Evolutionary conservation across 30 jellyfish, hydroid and myxozoan species (phyloP).

Genomic region (Phacellophora camtschatica): DNA sequence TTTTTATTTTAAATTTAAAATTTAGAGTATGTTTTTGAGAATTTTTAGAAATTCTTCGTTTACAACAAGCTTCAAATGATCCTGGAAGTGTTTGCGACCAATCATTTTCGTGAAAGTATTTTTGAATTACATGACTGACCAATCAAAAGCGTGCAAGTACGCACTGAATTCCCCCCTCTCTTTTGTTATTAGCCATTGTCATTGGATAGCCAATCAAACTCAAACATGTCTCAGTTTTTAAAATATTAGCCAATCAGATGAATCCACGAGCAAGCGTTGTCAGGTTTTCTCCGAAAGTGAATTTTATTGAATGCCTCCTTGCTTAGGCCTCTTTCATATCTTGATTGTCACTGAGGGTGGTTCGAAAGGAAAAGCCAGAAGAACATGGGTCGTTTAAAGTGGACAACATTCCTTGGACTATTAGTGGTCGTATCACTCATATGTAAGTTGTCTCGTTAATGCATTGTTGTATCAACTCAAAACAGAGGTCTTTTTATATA

Average conservation of each 20-base stretch:
- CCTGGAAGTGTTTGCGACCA: too few species aligned
- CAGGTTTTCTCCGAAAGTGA: conserved; percentile 62
- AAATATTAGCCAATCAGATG: conserved; percentile 25
- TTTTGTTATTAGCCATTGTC: neutral
- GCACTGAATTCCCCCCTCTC: neutral
- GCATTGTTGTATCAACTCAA: too few species aligned
- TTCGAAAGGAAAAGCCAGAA: neutral
- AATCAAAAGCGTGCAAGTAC: conserved; percentile 42
- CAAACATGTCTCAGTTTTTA: conserved; percentile 28
- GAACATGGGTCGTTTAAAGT: conserved; percentile 40
- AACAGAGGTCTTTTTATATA: too few species aligned
- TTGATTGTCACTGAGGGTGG: too few species aligned
- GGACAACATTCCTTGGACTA: conserved; percentile 41
- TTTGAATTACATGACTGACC: neutral
- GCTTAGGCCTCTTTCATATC: conserved; percentile 21
- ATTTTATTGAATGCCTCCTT: too few species aligned
- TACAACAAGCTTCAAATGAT: too few species aligned
- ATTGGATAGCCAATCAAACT: conserved; percentile 13
- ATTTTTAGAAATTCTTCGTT: too few species aligned
- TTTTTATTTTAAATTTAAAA: too few species aligned
- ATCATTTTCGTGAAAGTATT: neutral
- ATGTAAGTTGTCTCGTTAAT: too few species aligned
- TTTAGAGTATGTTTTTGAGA: too few species aligned
- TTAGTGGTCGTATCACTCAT: conserved; percentile 1
- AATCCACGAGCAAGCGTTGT: conserved; percentile 54